Evolutionary conservation across 1,140 invertebrate genomes (phyloP).

Genomic region (Anagrus nilaparvatae): DNA sequence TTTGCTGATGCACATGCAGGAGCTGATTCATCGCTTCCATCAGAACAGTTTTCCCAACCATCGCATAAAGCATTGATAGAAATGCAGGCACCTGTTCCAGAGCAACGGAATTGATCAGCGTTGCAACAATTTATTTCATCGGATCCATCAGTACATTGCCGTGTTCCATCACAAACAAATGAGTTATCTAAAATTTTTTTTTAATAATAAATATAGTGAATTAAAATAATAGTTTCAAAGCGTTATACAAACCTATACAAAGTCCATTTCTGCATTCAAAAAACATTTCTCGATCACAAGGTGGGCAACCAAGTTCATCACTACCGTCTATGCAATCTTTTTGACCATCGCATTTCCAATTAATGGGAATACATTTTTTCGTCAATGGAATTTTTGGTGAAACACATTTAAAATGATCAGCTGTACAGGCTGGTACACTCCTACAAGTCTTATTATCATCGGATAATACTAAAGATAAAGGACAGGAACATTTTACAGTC

Average conservation of each 20-base stretch:
- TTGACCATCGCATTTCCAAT: slow-evolving; percentile 74
- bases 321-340: slow-evolving; percentile 71
- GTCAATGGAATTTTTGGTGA: slow-evolving; percentile 27
- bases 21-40: slow-evolving; percentile 56
- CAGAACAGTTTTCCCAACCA: slow-evolving; percentile 55
- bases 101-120: slow-evolving; percentile 48
- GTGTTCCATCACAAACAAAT: slow-evolving; percentile 57
- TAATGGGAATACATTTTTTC: slow-evolving; percentile 65
- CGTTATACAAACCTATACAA: slow-evolving; percentile 52
- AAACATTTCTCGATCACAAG: slow-evolving; percentile 49
- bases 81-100: slow-evolving; percentile 46
- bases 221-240: not conserved
- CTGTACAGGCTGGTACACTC: slow-evolving; percentile 57
- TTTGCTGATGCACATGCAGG: slow-evolving; percentile 40
- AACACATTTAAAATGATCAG: slow-evolving; percentile 64
- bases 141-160: slow-evolving; percentile 56
- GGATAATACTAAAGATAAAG: slow-evolving; percentile 57
- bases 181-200: slow-evolving; percentile 24
- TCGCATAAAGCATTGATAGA: slow-evolving; percentile 49
- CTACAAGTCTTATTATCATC: slow-evolving; percentile 57
- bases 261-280: slow-evolving; percentile 61
- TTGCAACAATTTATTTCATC: slow-evolving; percentile 51
- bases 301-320: slow-evolving; percentile 60
- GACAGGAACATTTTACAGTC: slow-evolving; percentile 62
- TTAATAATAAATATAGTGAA: not conserved